phyloP scores from a whole-genome alignment of 1,140 invertebrate species.

The Himalopsyche phryganea region DNA sequence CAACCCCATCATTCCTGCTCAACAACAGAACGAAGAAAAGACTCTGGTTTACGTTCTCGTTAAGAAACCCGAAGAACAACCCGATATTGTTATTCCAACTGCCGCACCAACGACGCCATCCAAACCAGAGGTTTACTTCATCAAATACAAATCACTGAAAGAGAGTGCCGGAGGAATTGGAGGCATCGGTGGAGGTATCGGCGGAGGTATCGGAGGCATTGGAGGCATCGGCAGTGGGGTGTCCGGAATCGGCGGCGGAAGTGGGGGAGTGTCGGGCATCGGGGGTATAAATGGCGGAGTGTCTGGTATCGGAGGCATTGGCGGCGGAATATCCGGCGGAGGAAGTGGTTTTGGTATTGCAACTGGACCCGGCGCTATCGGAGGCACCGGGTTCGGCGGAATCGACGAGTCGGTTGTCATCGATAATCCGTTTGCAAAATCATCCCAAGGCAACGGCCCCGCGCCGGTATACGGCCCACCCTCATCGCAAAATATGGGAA shows the following conservation, averaged over 20 bases:
- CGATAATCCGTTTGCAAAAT: too few species aligned
- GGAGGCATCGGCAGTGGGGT: constrained; percentile 14
- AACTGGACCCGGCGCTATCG: too few species aligned
- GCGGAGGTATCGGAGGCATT: constrained; percentile 32
- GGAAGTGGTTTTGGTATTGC: too few species aligned
- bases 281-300: constrained; percentile 34
- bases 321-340: constrained; percentile 48
- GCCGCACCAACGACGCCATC: constrained; percentile 76
- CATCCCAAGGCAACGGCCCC: too few species aligned
- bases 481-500: too few species aligned
- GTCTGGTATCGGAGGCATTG: not conserved
- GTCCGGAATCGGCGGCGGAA: constrained; percentile 39
- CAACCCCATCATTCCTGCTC: constrained; percentile 68
- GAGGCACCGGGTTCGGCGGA: too few species aligned
- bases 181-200: constrained; percentile 12
- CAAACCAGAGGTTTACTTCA: constrained; percentile 85
- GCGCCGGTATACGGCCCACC: too few species aligned
- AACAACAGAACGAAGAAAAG: constrained; percentile 80
- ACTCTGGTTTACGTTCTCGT: constrained; percentile 83
- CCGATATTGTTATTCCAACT: constrained; percentile 74
- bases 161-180: constrained; percentile 36
- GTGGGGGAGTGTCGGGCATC: constrained; percentile 35
- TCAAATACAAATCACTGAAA: constrained; percentile 74
- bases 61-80: constrained; percentile 80
- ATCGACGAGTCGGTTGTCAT: too few species aligned